These are phyloP conservation scores for Drosophila oshimai DNA, from an alignment of 1,140 invertebrate species.

Conservation along the genomic window DNA sequence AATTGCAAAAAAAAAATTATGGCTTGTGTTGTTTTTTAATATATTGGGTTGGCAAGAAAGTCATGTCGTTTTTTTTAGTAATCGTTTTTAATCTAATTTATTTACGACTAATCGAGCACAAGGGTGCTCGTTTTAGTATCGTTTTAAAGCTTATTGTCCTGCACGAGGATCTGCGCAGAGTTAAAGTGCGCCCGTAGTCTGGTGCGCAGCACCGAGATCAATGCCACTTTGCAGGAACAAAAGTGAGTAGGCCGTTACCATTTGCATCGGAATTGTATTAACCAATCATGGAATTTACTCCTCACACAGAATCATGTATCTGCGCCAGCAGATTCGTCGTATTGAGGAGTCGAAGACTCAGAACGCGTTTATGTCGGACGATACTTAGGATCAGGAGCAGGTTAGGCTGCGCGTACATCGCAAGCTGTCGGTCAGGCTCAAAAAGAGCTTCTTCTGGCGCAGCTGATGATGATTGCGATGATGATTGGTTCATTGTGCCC, in stretches of 20 bases:
- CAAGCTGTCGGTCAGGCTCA: conserved; percentile 75
- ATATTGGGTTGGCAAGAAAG: too few relatives aligned
- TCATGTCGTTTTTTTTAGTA: too few relatives aligned
- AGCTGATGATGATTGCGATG: conserved; percentile 73
- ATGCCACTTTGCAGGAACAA: conserved; percentile 98
- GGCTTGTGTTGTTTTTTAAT: too few relatives aligned
- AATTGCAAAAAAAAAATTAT: too few relatives aligned
- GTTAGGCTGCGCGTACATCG: conserved; percentile 77
- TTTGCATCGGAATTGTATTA: neutral
- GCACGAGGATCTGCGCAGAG: conserved; percentile 96
- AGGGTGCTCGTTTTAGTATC: too few relatives aligned
- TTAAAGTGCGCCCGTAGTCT: conserved; percentile 96
- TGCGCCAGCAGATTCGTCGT: conserved; percentile 94
- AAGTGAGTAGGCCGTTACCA: conserved; percentile 85
- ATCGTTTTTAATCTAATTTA: too few relatives aligned
- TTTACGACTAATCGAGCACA: too few relatives aligned
- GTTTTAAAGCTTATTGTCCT: too few relatives aligned
- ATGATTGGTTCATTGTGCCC: conserved; percentile 18
- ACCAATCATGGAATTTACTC: neutral
- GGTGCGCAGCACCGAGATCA: conserved; percentile 97
- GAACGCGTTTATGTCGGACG: conserved; percentile 89
- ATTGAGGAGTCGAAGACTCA: conserved; percentile 95
- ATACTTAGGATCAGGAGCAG: conserved; percentile 82
- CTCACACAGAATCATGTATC: conserved; percentile 90
- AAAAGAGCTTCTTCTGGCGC: conserved; percentile 74